phyloP scores from a whole-genome alignment of 2,797 vertebrate genomes.

The Darevskia nairensis region DNA sequence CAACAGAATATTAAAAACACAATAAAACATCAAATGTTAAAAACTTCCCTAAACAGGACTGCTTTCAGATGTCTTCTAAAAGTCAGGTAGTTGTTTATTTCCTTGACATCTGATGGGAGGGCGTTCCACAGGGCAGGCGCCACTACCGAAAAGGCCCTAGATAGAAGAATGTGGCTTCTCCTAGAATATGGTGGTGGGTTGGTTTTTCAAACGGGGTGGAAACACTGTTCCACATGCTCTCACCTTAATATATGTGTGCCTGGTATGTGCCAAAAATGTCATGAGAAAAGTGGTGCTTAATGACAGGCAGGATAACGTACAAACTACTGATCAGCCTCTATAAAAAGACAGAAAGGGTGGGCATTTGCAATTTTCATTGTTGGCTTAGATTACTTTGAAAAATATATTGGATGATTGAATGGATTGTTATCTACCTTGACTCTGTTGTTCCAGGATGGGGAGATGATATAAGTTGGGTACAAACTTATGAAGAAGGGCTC shows the following conservation, averaged over 20 bases:
- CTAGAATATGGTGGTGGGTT: not conserved
- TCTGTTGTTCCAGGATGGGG: constrained; percentile 84
- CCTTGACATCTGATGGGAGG: too few species aligned
- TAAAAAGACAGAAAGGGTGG: not conserved
- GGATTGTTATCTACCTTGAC: not conserved
- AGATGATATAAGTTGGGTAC: constrained; percentile 82
- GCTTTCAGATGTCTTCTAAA: too few species aligned
- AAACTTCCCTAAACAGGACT: too few species aligned
- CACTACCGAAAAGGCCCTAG: not conserved
- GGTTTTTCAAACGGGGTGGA: too few species aligned
- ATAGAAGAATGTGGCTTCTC: not conserved
- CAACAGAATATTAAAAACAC: too few species aligned
- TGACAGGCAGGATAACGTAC: not conserved
- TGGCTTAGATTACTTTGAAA: not conserved
- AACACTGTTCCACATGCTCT: not conserved
- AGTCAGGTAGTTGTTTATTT: too few species aligned
- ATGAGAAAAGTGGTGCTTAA: not conserved
- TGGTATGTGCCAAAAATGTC: not conserved
- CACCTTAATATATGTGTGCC: not conserved
- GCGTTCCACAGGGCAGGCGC: too few species aligned
- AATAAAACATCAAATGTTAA: too few species aligned
- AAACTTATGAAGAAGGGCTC: constrained; percentile 87
- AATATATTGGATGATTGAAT: constrained; percentile 11
- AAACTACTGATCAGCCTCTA: not conserved
- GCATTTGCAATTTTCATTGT: not conserved